These are phyloP conservation scores for Spodoptera littoralis DNA, from an alignment of 2,888 invertebrate genomes.

Conservation along the genomic window DNA sequence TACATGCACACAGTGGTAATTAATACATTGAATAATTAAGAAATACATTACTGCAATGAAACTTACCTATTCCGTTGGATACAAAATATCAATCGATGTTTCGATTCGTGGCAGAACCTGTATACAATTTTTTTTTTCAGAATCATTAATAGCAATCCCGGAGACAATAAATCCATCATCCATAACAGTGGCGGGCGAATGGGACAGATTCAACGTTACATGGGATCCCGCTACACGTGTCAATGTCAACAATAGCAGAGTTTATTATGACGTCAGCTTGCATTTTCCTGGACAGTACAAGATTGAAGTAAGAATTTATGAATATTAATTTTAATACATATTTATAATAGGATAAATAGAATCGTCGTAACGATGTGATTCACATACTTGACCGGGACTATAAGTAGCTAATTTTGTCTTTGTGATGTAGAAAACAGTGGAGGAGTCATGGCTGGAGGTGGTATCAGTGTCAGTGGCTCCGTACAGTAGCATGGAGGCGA, in stretches of 20 bases:
- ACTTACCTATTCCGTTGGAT: neutral
- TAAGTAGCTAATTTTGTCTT: neutral
- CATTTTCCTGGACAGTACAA: constrained; percentile 87
- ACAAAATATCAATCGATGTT: too few species aligned
- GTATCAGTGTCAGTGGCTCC: constrained; percentile 87
- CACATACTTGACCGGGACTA: neutral
- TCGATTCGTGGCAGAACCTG: neutral
- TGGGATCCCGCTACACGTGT: constrained; percentile 94
- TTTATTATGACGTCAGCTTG: constrained; percentile 94
- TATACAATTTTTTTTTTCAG: constrained; percentile 57
- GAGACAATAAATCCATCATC: constrained; percentile 91
- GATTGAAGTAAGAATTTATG: constrained; percentile 84
- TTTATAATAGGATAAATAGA: too few species aligned
- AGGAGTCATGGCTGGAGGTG: constrained; percentile 86
- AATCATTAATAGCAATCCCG: constrained; percentile 91
- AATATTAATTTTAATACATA: too few species aligned
- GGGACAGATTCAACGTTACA: constrained; percentile 94
- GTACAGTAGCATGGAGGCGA: constrained; percentile 92
- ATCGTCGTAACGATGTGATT: too few species aligned
- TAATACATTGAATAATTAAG: neutral
- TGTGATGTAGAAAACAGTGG: constrained; percentile 82
- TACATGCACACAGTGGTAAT: constrained; percentile 90
- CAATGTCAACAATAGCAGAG: constrained; percentile 94
- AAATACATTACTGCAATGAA: neutral
- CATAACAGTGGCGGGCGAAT: constrained; percentile 92